Base-by-base conservation (phyloP, 2,888 invertebrate genomes). In the Rhabditoides inermis region DNA sequence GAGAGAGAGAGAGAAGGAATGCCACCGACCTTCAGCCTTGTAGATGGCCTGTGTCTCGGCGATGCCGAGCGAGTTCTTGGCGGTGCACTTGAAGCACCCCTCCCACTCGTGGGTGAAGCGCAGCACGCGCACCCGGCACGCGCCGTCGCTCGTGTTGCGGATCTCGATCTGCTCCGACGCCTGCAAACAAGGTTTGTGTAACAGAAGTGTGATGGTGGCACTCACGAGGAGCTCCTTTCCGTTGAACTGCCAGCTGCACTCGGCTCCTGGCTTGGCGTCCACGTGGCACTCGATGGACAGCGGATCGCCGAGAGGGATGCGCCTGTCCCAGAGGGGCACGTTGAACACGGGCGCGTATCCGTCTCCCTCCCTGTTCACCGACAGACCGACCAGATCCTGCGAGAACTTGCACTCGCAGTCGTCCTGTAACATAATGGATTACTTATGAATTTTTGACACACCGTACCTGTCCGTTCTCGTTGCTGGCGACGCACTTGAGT, bases 381-480 rank as follows among this genome's bases (percentile, higher is more conserved):
- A 18, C 45, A 25, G 6, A 18, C 28, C 10, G 12, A 25, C 20
- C 20, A 26, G 22, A 20, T 18, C 58, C 39, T 56, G 42, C 36
- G 51, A 56, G 55, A 73, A 71, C 32, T 61, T 57, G 25, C 67
- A 65, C 23, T 58, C 55, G 42, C 70, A 72, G 0, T 84, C 83
- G 0, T 84, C 84, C 2, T n/a, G n/a, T n/a, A n/a, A n/a, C n/a
- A n/a, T n/a, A n/a, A n/a, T n/a, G n/a, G n/a, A n/a, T n/a, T n/a
- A n/a, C n/a, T n/a, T n/a, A n/a, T n/a, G n/a, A n/a, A n/a, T n/a
- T n/a, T n/a, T n/a, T n/a, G n/a, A n/a, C n/a, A n/a, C n/a, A n/a
- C n/a, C n/a, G n/a, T n/a, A n/a, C n/a, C n/a, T 83, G 82, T 3
- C 92, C 92, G 76, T 87, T 86, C 51, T 85, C 83, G 78, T 90